Evolutionary conservation across 2,797 vertebrate genomes (phyloP).

Genomic region (Huso huso): DNA sequence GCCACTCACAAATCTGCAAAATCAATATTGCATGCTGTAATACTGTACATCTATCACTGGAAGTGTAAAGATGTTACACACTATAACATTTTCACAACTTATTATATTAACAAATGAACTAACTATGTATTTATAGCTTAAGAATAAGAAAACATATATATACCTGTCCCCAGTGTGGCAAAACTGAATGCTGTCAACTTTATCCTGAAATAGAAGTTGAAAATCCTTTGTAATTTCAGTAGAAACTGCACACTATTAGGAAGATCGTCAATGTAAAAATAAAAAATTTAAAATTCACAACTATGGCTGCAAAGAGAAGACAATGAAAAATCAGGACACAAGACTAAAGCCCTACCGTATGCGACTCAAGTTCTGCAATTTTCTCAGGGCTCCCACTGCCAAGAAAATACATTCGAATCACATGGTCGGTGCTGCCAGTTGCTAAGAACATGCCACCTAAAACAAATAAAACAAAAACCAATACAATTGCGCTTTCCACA

Average conservation of each 20-base stretch:
- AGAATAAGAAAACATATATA: slow-evolving; percentile 5
- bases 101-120: too few species aligned
- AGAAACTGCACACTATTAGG: too few species aligned
- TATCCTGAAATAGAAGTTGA: slow-evolving; percentile 64
- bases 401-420: slow-evolving; percentile 95
- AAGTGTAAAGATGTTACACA: neutral
- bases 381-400: slow-evolving; percentile 86
- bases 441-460: slow-evolving; percentile 94
- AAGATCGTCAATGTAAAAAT: too few species aligned
- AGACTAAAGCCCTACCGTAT: slow-evolving; percentile 66
- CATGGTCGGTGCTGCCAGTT: slow-evolving; percentile 93
- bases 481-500: neutral
- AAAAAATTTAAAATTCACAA: too few species aligned
- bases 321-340: neutral
- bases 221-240: too few species aligned
- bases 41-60: neutral
- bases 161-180: slow-evolving; percentile 83
- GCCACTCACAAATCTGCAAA: slow-evolving; percentile 86
- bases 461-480: slow-evolving; percentile 21
- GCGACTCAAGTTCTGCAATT: slow-evolving; percentile 85
- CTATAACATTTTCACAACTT: neutral
- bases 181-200: slow-evolving; percentile 97
- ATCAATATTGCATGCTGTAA: neutral
- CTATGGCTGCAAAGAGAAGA: neutral
- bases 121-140: too few species aligned